phyloP scores from a whole-genome alignment of 2,113 vertebrate genomes.

The Zapornia atra region DNA sequence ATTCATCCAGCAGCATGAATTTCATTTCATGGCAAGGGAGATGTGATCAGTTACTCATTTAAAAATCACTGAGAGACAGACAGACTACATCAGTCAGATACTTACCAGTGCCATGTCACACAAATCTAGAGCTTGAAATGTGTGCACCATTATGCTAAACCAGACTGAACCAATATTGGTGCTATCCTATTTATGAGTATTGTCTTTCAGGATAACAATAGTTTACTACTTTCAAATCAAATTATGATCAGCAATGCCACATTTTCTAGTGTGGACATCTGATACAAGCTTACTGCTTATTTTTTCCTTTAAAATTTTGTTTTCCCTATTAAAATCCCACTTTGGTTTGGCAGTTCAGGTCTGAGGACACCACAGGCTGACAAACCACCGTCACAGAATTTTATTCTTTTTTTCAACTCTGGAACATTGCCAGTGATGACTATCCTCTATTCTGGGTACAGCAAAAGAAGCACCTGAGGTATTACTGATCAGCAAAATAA shows the following conservation, averaged over 20 bases:
- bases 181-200: neutral
- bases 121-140: neutral
- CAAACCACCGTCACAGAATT: neutral
- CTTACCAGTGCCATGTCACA: neutral
- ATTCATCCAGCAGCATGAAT: neutral
- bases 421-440: neutral
- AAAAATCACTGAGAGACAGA: neutral
- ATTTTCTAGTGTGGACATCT: neutral
- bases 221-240: neutral
- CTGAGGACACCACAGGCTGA: neutral
- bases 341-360: neutral
- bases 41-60: neutral
- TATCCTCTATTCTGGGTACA: neutral
- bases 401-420: neutral
- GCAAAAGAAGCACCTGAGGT: neutral
- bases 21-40: neutral
- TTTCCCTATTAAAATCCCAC: neutral
- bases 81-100: neutral
- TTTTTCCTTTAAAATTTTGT: neutral
- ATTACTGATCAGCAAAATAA: neutral
- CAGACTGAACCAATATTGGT: neutral
- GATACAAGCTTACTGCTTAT: neutral
- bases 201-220: neutral
- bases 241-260: neutral
- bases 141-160: rapidly evolving